Evolutionary conservation across 2,797 vertebrate genomes (phyloP).

Genomic region (Aldrovandia affinis): DNA sequence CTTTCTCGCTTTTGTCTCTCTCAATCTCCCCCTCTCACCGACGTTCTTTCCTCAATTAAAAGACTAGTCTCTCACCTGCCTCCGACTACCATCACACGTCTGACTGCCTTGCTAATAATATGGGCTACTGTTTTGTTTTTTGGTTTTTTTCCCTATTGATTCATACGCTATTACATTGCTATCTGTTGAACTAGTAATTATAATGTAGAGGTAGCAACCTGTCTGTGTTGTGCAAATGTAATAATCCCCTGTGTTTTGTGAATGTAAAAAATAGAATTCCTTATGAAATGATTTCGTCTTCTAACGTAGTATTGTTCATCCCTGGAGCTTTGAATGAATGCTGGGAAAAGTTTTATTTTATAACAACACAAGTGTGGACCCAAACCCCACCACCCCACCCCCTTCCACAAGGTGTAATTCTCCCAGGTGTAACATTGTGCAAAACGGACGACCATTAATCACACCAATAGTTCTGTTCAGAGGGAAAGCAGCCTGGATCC

Average conservation of each 20-base stretch:
- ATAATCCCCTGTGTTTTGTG: background rate
- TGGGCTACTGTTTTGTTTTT: background rate
- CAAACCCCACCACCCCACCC: slow-evolving; percentile 23
- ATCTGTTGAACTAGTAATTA: no score
- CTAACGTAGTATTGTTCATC: background rate
- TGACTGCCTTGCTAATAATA: background rate
- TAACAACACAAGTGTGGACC: background rate
- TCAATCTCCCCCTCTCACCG: background rate
- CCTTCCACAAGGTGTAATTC: no score
- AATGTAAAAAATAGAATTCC: background rate
- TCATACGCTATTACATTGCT: background rate
- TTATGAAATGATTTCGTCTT: background rate
- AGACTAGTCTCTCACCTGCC: background rate
- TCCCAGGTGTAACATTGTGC: background rate
- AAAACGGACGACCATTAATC: background rate
- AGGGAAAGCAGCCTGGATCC: background rate
- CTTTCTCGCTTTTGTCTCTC: background rate
- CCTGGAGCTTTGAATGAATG: background rate
- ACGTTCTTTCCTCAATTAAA: background rate
- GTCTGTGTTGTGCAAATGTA: background rate
- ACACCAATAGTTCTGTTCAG: background rate
- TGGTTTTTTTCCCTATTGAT: background rate
- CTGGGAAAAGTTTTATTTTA: no score
- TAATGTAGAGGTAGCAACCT: background rate
- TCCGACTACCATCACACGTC: background rate